Evolutionary conservation across 1,140 invertebrate species (phyloP), one percentile per base, ranked within the genome.

Genomic region (Drosophila subobscura): DNA sequence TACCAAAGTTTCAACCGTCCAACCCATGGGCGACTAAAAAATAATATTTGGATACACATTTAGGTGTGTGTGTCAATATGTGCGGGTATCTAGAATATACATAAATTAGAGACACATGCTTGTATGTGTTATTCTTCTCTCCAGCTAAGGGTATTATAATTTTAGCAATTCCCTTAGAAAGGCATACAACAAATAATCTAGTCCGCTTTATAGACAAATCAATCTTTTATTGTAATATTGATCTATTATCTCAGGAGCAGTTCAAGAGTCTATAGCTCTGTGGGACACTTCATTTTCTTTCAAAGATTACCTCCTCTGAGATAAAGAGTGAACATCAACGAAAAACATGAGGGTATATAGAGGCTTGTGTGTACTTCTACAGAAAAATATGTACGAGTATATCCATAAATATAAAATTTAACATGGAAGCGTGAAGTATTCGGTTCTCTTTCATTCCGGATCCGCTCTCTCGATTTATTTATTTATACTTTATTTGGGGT

Each of bases 1-100:
- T 54, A 58, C n/a, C 76, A 79, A 79, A 56, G 63, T 74, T 74
- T 72, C 42, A 44, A 47, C 53, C 44, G 37, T 40, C 2, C 33
- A 37, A 12, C 29, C 49, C 29, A 45, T 52, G 20, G 52, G 12
- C 12, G 40, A 10, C 12, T 45, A 12, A 33, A 20, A 22, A 41
- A 25, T 41, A 6, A 53, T 42, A 25, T 52, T 8, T 25, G 7
- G 8, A 16, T 14, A 45, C 2, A 33, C 8, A 37, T 53, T 40
- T 29, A n/a, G 20, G 8, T 7, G 14, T 23, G 14, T 20, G 0
- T 33, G 8, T 20, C 12, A 16, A 44, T 20, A 29, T 41, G 14
- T 14, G 10, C 41, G 29, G 42, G 22, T 10, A 22, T 33, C 12
- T 29, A 50, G 3, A 52, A 51, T 40, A 54, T 27, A 40, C 25